phyloP scores from a whole-genome alignment of 2,113 vertebrate species.

The Pteruthius melanotis region DNA sequence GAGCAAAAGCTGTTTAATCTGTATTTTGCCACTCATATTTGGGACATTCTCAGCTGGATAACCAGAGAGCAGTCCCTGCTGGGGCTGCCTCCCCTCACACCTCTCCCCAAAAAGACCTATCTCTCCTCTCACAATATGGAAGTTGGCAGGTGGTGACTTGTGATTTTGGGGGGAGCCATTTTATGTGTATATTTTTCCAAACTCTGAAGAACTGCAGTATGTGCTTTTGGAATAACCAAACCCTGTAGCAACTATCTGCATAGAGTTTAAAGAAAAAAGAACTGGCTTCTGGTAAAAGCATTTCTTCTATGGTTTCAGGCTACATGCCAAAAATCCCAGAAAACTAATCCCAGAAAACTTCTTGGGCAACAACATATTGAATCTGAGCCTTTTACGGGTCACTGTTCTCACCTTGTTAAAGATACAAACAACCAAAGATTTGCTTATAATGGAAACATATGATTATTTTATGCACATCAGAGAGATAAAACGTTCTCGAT shows the following conservation, averaged over 20 bases:
- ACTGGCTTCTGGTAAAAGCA: not conserved
- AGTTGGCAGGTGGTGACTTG: not conserved
- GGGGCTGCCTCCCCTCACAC: not conserved
- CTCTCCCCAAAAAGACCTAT: not conserved
- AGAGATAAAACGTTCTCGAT: not conserved
- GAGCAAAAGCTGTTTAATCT: not conserved
- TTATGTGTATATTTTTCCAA: not conserved
- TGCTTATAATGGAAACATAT: not conserved
- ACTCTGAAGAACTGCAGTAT: not conserved
- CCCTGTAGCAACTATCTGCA: not conserved
- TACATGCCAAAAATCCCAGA: not conserved
- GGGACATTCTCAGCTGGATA: not conserved
- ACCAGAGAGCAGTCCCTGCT: not conserved
- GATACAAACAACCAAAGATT: not conserved
- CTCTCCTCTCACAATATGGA: not conserved
- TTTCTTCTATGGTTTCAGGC: not conserved
- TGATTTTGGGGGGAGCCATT: conserved; percentile 1
- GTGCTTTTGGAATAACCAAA: not conserved
- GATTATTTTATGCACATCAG: not conserved
- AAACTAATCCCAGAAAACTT: not conserved
- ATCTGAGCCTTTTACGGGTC: not conserved
- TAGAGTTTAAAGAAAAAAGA: not conserved
- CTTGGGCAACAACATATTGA: not conserved
- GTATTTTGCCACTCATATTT: not conserved
- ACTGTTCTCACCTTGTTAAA: not conserved